A percentile compares a stretch with the other conserved stretches of the same genome.
Evolutionary conservation across 2,888 invertebrate species (phyloP).

Genomic region (Ochropacha duplaris): DNA sequence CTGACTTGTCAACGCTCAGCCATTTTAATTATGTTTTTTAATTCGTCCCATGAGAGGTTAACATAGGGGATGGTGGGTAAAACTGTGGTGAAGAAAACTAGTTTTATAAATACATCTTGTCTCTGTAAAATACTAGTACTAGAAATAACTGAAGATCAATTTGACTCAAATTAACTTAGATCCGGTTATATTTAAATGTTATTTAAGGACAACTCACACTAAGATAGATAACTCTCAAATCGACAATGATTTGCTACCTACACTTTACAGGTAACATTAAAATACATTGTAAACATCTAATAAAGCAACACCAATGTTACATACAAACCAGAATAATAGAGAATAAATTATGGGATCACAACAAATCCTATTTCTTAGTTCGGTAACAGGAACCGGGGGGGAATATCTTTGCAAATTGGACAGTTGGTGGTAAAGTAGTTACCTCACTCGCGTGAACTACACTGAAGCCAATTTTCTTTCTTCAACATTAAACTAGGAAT

Average conservation of each 20-base stretch:
- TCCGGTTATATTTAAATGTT: no score
- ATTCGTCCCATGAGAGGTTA: no score
- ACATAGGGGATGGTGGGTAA: no score
- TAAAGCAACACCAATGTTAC: conserved; percentile 30
- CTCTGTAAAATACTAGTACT: no score
- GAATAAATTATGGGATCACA: conserved; percentile 43
- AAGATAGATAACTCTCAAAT: no score
- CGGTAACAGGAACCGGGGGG: conserved; percentile 39
- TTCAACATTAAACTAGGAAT: conserved; percentile 36
- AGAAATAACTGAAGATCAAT: conserved; percentile 9
- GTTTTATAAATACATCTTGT: no score
- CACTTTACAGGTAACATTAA: conserved; percentile 5
- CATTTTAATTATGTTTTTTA: no score
- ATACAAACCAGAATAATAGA: conserved; percentile 42
- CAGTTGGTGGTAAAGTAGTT: conserved; percentile 54
- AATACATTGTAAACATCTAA: conserved; percentile 32
- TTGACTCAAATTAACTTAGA: no score
- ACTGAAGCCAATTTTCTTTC: conserved; percentile 48
- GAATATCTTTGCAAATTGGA: conserved; percentile 58
- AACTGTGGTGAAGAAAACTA: no score
- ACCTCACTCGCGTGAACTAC: conserved; percentile 44
- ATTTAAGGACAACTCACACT: no score
- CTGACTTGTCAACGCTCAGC: no score
- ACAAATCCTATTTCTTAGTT: conserved; percentile 49
- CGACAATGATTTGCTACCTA: no score